Base-by-base conservation (phyloP, 1,140 invertebrate genomes). In the Bombus confusus region DNA sequence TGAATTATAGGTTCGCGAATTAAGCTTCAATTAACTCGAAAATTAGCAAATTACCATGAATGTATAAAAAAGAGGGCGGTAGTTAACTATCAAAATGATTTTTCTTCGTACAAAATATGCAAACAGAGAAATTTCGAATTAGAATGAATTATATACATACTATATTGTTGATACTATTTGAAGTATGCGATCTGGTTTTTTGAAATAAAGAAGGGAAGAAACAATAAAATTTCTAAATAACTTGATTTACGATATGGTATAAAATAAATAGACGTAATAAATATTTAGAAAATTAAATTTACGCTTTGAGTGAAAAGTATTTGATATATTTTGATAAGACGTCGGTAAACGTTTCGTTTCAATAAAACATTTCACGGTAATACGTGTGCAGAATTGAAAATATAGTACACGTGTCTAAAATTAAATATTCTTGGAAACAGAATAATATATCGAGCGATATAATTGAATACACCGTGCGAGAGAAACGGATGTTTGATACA, bases 21-120 rank as follows among this genome's bases (percentile, higher is more conserved):
- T 80, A 80, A 80, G 66, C 64, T 80, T 80, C 43, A 39, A 80
- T 69, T 80, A 82, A 28, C 52, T 74, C 15, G 71, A 22, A 75
- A 75, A 82, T 75, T 74, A 74, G 71, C 80, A 62, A 82, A 82
- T 82, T 82, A 74, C 31, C 41, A 15, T 25, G 39, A 47, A 43
- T 64, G 15, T 39, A 10, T 12, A 8, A 59, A 13, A 43, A 22
- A 6, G 37, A 2, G 68, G 8, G 15, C 0, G 28, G 12, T 59
- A 73, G 73, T 81, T 81, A n/a, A 18, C 13, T 80, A 47, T 3
- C 10, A 79, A 68, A 34, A 47, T 41, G 13, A 68, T 28, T 9
- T 66, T 22, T 18, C 37, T 28, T 25, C n/a, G 5, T 47, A 57
- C 22, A 57, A 62, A 13, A 12, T 31, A 80, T 9, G 18, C 9